Evolutionary conservation across 2,113 vertebrate genomes (phyloP), one percentile per base, ranked within the genome.

Genomic region (Myiopsitta monachus): DNA sequence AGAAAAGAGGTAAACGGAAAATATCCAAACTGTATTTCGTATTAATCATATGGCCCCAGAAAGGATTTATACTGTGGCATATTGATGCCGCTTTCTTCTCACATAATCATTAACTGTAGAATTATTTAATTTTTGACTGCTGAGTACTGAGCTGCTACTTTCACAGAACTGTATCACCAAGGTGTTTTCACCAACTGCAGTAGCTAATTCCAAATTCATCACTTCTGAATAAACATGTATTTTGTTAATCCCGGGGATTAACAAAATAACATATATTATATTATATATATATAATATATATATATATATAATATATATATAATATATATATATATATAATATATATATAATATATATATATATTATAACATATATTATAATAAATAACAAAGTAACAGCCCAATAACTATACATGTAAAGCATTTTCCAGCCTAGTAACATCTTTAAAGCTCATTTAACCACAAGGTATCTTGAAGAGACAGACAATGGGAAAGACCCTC

Each of bases 401-500:
- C n/a, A 69, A 36, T 10, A 11, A 66, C 11, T 61, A 43, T 13
- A 54, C 8, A 75, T 2, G 7, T 10, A 36, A 51, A 59, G 6
- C 43, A 84, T 9, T 3, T 84, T 81, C 46, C 26, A 72, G 18
- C 7, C 47, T 12, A 57, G 31, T 2, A 91, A 31, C 7, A 82
- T 31, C 31, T 73, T 66, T 41, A 85, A 82, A 95, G 7, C n/a
- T 82, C 88, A 51, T 2, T 83, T 81, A 18, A 38, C 9, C 24
- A 46, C 41, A 77, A 33, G 0, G 0, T 16, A 39, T 55, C 36
- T 33, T 77, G 27, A 9, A 22, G 23, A 82, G 21, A 85, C 0
- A 0, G 38, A 41, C 30, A 90, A 18, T 3, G 27, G 10, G 7
- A 54, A 69, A 49, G 8, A 33, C 8, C 13, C 38, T 59, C 12